A percentile compares a stretch with the other conserved stretches of the same genome.
Evolutionary conservation across 2,888 invertebrate genomes (phyloP).

Genomic region (Sinhomidia bicolor): DNA sequence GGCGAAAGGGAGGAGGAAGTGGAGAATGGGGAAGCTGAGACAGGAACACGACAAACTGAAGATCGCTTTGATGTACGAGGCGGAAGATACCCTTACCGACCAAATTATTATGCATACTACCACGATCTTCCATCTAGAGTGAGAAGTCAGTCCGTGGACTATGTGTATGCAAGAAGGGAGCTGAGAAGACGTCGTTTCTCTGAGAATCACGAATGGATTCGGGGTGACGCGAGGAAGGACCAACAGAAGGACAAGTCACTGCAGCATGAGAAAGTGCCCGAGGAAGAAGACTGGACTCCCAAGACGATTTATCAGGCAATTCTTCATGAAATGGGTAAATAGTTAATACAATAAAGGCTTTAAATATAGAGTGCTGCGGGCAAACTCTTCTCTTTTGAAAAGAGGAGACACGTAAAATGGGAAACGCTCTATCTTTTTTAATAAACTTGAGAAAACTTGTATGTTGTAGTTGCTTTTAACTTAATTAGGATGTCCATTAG

Average conservation of each 20-base stretch:
- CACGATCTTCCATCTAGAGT: slow-evolving; percentile 60
- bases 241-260: slow-evolving; percentile 12
- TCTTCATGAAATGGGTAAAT: slow-evolving; percentile 76
- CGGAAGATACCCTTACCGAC: not conserved
- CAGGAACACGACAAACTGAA: not conserved
- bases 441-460: slow-evolving; percentile 2
- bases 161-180: slow-evolving; percentile 62
- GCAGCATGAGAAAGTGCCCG: slow-evolving; percentile 5
- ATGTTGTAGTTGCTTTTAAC: not conserved
- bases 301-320: slow-evolving; percentile 78
- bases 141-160: slow-evolving; percentile 76
- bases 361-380: not conserved
- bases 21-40: not conserved
- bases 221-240: slow-evolving; percentile 34
- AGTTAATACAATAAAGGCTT: not conserved
- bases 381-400: not conserved
- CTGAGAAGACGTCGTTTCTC: slow-evolving; percentile 75
- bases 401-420: not conserved
- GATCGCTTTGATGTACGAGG: slow-evolving; percentile 40
- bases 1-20: slow-evolving; percentile 46
- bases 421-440: too few relatives aligned
- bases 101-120: slow-evolving; percentile 64
- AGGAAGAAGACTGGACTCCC: slow-evolving; percentile 61
- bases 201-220: slow-evolving; percentile 73
- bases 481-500: slow-evolving; percentile 23